Evolutionary conservation across 2,888 invertebrate genomes (phyloP), one percentile per base, ranked within the genome.

Genomic region (Thera obeliscata): DNA sequence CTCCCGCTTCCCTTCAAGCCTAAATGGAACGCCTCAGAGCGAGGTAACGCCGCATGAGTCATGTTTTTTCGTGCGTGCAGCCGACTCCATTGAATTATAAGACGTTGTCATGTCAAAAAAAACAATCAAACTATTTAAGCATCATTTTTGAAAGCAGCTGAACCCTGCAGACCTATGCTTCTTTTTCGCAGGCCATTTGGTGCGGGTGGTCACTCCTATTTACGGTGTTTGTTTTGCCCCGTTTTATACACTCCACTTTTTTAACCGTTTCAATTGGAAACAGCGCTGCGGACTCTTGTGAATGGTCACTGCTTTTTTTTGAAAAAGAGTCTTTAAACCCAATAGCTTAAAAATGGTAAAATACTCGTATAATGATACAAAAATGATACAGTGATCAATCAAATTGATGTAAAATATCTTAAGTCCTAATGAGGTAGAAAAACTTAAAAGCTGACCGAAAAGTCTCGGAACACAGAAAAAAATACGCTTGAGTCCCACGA

Each of bases 141-240:
- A 41, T 41, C 41, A 41, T 46, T 46, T 46, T 46, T 46, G 2
- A 9, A 9, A 9, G 8, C 33, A 3, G 62, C 73, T 75, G 76
- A 77, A 76, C 82, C 82, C 81, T 75, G 75, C 75, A 80, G 78
- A 76, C 75, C 80, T 80, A 79, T 84, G 80, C 75, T 83, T 79
- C 81, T 86, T 86, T 88, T 88, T 86, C 86, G 83, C 86, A 87
- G 81, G 76, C 85, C 87, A 87, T 88, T 89, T 85, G 84, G 83
- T 82, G 76, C 78, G 78, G 77, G 82, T 77, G 86, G 85, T 82
- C 87, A 85, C 77, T 83, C 72, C 82, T 82, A 79, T 83, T 80
- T 82, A 77, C 78, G 80, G 82, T 81, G 83, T 87, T 83, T 85
- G 82, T 86, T 88, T 85, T 82, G 77, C 74, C 66, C 69, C 73